A percentile compares a stretch with the other conserved stretches of the same genome.
Conservation (phyloP, 1,140 invertebrate genomes). For the Calosoma granatense region DNA sequence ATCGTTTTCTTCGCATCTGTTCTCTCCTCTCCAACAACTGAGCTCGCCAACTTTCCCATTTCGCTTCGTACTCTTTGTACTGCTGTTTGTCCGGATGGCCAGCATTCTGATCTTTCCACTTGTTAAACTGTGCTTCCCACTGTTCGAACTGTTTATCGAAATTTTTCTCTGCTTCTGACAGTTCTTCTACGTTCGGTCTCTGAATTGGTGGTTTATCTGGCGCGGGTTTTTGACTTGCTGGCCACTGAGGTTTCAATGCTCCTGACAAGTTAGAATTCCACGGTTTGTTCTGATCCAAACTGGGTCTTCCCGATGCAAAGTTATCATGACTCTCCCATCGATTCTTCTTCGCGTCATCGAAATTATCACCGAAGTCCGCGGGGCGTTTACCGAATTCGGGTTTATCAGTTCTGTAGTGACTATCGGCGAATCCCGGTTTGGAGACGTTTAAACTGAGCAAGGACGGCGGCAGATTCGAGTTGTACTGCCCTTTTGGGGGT, state of each 20-base stretch:
- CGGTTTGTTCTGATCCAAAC: neutral
- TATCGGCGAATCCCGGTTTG: neutral
- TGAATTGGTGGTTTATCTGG: neutral
- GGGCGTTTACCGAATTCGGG: conserved; percentile 10
- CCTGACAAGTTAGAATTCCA: neutral
- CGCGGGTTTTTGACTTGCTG: neutral
- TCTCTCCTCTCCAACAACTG: conserved; percentile 66
- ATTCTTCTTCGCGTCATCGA: neutral
- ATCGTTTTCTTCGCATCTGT: conserved; percentile 62
- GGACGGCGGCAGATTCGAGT: neutral
- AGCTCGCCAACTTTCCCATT: conserved; percentile 68
- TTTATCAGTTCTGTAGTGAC: conserved; percentile 2
- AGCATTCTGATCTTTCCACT: conserved; percentile 74
- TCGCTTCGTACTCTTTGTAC: conserved; percentile 70
- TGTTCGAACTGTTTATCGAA: conserved; percentile 74
- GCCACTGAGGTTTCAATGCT: neutral
- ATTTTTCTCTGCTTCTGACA: conserved; percentile 59
- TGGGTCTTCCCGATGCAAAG: neutral
- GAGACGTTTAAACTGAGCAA: conserved; percentile 7
- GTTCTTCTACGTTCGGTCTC: conserved; percentile 23
- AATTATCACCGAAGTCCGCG: neutral
- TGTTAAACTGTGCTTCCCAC: conserved; percentile 76
- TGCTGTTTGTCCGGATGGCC: conserved; percentile 78
- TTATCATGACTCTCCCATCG: neutral
- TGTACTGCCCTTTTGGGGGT: neutral